phyloP scores from a whole-genome alignment of 1,140 invertebrate genomes.

The Camponotus vicinus region DNA sequence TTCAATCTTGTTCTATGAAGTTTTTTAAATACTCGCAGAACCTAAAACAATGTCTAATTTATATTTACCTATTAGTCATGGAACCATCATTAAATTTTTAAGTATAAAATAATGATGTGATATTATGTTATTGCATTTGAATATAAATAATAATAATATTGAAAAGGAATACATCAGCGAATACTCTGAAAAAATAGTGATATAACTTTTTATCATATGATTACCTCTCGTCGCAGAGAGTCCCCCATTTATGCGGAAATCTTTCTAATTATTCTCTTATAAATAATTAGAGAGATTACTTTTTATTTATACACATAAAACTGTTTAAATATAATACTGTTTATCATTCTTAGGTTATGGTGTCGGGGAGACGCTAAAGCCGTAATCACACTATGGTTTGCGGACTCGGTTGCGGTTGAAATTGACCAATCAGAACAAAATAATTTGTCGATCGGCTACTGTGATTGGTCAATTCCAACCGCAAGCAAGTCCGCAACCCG shows the following conservation, averaged over 20 bases:
- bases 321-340: too few species aligned
- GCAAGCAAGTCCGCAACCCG: too few species aligned
- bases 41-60: slow-evolving; percentile 82
- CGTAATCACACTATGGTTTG: too few species aligned
- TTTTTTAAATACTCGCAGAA: slow-evolving; percentile 88
- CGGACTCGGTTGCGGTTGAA: too few species aligned
- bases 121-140: background rate
- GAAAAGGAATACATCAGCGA: too few species aligned
- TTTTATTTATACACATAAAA: background rate
- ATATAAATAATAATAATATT: background rate
- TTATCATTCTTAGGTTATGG: too few species aligned
- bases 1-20: slow-evolving; percentile 88
- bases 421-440: too few species aligned
- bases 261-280: background rate
- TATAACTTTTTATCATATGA: background rate
- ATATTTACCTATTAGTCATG: background rate
- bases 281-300: background rate
- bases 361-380: too few species aligned
- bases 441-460: too few species aligned
- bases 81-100: background rate
- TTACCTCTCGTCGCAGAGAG: slow-evolving; percentile 78
- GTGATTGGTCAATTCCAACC: too few species aligned
- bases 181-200: background rate
- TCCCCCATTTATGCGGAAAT: slow-evolving; percentile 71
- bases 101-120: background rate